A percentile compares a stretch with the other conserved stretches of the same genome.
phyloP scores from a whole-genome alignment of 2,888 invertebrate species.

The Leptothorax acervorum region DNA sequence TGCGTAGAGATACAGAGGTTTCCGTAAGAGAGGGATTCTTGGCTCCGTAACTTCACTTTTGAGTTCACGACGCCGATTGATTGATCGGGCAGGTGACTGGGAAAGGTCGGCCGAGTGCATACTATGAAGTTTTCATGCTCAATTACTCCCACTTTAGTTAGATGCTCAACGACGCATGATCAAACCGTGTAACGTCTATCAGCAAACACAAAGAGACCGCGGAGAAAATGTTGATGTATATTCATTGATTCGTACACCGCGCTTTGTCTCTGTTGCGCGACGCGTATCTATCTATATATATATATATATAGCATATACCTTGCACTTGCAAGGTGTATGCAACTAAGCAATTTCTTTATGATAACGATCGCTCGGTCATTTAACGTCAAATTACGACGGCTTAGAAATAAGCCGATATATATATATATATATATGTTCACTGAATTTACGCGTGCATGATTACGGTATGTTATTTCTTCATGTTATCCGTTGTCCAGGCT shows the following conservation, averaged over 20 bases:
- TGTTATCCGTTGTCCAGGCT: too few relatives aligned
- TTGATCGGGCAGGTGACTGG: conserved; percentile 68
- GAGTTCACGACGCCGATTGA: conserved; percentile 31
- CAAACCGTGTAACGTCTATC: conserved; percentile 53
- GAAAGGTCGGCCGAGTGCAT: conserved; percentile 69
- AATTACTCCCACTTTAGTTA: conserved; percentile 72
- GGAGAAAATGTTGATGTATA: background rate
- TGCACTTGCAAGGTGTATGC: too few relatives aligned
- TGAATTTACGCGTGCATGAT: too few relatives aligned
- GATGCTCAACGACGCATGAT: conserved; percentile 69
- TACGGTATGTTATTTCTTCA: too few relatives aligned
- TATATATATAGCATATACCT: background rate
- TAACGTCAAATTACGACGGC: background rate
- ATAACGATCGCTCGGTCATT: background rate
- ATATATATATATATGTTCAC: background rate
- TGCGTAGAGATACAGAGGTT: background rate
- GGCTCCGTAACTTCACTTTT: conserved; percentile 26
- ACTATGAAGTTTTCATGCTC: conserved; percentile 73
- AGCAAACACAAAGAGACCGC: conserved; percentile 29
- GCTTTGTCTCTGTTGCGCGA: background rate
- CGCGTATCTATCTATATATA: background rate
- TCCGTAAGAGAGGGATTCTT: conserved; percentile 36
- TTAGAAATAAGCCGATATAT: background rate
- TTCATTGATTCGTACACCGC: background rate
- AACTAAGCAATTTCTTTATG: background rate